Evolutionary conservation across 2,113 vertebrate species (phyloP), one percentile per base, ranked within the genome.

Genomic region (Sebastes fasciatus): DNA sequence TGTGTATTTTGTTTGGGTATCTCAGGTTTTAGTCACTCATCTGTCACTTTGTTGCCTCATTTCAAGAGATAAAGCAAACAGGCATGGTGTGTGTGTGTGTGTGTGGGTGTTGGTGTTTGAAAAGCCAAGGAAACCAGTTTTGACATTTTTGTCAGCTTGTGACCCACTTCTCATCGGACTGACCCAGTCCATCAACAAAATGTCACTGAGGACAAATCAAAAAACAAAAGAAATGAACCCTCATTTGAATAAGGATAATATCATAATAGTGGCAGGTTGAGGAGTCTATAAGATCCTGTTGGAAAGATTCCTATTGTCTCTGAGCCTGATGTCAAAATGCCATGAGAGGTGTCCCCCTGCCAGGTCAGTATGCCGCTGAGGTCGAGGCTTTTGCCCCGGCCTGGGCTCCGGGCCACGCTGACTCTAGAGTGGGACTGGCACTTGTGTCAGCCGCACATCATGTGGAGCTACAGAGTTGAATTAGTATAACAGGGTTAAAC

Each of bases 231-330:
- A 74, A 91, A 93, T 80, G 88, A 87, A 78, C 64, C 89, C 88
- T 95, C 86, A 95, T 95, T 96, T 94, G 87, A 95, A 96, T 95
- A 88, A 90, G 91, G 89, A 95, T 94, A 92, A 89, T 94, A 90
- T 94, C 88, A 92, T 90, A 94, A 87, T 91, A 91, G 92, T 89
- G 77, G 86, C 87, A 91, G 91, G 91, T 93, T 91, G 90, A 94
- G 94, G 82, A 89, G 86, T 89, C 90, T 91, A 87, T 88, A 88
- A 95, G 93, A 94, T 94, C 91, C 91, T 84, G 92, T 86, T 91
- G 82, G 85, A 91, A 82, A 93, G 86, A 93, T 92, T 89, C 86
- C 94, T 69, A 91, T 95, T 95, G 94, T 94, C 64, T 87, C 74
- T 91, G 83, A 87, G 91, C 78, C 91, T 92, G 84, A 90, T 93